These are phyloP conservation scores for Pogonocherus hispidulus DNA, from an alignment of 2,888 invertebrate genomes.

Conservation along the genomic window DNA sequence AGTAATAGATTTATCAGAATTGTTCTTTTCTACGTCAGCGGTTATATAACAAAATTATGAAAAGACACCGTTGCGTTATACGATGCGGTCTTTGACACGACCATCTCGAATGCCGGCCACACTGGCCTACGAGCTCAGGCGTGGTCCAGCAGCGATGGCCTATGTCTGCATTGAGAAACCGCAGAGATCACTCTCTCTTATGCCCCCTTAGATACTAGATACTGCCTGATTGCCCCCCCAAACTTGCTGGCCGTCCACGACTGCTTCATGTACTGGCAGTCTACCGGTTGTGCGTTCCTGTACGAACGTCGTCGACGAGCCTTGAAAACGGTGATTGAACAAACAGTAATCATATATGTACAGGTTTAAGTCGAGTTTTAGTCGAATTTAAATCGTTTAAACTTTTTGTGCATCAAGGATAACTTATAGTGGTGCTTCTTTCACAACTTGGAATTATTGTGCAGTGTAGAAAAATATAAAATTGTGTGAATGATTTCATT, in stretches of 20 bases:
- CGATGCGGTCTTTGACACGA: conserved; percentile 29
- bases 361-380: conserved; percentile 4
- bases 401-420: conserved; percentile 18
- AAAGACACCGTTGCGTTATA: conserved; percentile 13
- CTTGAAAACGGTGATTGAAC: conserved; percentile 25
- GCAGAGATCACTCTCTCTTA: conserved; percentile 31
- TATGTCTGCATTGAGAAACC: conserved; percentile 33
- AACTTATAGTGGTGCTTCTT: conserved; percentile 2
- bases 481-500: conserved; percentile 4
- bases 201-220: conserved; percentile 18
- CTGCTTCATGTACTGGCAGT: conserved; percentile 53
- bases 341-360: conserved; percentile 27
- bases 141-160: conserved; percentile 31
- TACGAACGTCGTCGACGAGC: conserved; percentile 42
- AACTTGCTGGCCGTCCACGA: conserved; percentile 51
- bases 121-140: conserved; percentile 29
- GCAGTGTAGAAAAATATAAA: conserved; percentile 6
- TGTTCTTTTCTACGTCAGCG: neutral
- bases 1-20: no score
- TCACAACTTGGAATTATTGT: conserved; percentile 14
- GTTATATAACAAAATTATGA: conserved; percentile 20
- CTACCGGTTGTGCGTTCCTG: conserved; percentile 55
- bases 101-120: conserved; percentile 4
- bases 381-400: neutral
- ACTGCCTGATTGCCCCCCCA: conserved; percentile 48